Percentiles rank a stretch among this genome's conserved stretches.
These are phyloP conservation scores for Rhyzopertha dominica DNA, from an alignment of 1,140 invertebrate species.

Conservation along the genomic window DNA sequence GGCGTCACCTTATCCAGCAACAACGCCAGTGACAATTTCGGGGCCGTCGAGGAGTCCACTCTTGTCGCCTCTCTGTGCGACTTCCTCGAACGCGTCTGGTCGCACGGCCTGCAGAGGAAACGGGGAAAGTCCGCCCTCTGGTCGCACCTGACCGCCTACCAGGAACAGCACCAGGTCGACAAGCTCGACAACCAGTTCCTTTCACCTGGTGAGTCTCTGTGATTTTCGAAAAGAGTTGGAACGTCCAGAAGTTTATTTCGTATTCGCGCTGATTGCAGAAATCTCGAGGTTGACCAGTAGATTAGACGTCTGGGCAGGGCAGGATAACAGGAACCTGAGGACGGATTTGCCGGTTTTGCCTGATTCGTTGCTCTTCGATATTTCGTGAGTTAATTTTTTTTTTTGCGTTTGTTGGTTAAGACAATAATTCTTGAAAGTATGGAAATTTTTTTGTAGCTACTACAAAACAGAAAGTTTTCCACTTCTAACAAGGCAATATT, in stretches of 20 bases:
- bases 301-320: constrained; percentile 47
- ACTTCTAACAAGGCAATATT: too few relatives aligned
- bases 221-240: constrained; percentile 1
- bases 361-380: constrained; percentile 82
- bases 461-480: too few relatives aligned
- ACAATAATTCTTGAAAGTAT: background rate
- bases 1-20: constrained; percentile 65
- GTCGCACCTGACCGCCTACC: constrained; percentile 86
- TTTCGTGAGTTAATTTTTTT: constrained; percentile 65
- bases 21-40: constrained; percentile 55
- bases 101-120: constrained; percentile 92
- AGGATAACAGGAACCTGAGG: constrained; percentile 31
- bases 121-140: constrained; percentile 94
- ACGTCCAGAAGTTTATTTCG: constrained; percentile 3
- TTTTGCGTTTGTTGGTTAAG: background rate
- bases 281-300: constrained; percentile 68
- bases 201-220: constrained; percentile 65
- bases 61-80: constrained; percentile 96
- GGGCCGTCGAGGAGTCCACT: constrained; percentile 92
- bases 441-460: too few relatives aligned
- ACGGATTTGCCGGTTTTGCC: constrained; percentile 65
- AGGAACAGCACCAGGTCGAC: constrained; percentile 79
- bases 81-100: constrained; percentile 95
- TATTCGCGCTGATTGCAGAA: constrained; percentile 56
- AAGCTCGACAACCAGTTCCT: constrained; percentile 75